Base-by-base conservation (phyloP, 2,797 vertebrate species). In the Oreochromis mossambicus region DNA sequence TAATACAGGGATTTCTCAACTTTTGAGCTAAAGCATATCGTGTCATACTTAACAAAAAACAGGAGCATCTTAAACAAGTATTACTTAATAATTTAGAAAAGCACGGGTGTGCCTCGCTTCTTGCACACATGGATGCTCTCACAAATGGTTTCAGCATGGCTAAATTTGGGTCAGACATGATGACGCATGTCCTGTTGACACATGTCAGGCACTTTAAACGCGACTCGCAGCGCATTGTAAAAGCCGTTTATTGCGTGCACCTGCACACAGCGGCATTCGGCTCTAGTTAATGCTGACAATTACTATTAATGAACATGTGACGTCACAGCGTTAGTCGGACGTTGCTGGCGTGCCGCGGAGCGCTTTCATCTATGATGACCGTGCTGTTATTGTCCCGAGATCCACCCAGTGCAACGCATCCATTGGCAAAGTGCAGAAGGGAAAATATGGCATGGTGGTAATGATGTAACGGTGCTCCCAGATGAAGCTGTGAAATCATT, bases 401-500 rank as follows among this genome's bases (percentile, higher is more conserved):
- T 73, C 55, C 9, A 83, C 82, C 75, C 70, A 43, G 76, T 85
- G 77, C 86, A 89, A 84, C 79, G 43, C 87, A 82, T 87, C 87
- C 21, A 84, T 46, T 91, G 87, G 84, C 86, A 66, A 43, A 26
- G 32, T 10, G 15, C 52, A 56, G 79, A 83, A 76, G 70, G 80
- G 34, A 85, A 84, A 89, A 87, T 87, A 83, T 78, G 76, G 29
- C 85, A 43, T 81, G 54, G 63, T 77, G 82, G 86, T 84, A 79
- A 92, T 93, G 91, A 93, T 91, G 92, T 93, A 92, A 92, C 82
- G 17, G 43, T 38, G 66, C 86, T 87, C 77, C 83, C 17, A 82
- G 81, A 83, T 82, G 82, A 88, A 87, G 86, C 84, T 90, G 87
- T 88, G 82, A 93, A 93, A 87, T 93, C 82, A 85, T 90, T 92